Percentiles rank a stretch among this genome's conserved stretches.
Conservation (phyloP, 2,113 vertebrate species). For the Myrmophylax atrothorax region DNA sequence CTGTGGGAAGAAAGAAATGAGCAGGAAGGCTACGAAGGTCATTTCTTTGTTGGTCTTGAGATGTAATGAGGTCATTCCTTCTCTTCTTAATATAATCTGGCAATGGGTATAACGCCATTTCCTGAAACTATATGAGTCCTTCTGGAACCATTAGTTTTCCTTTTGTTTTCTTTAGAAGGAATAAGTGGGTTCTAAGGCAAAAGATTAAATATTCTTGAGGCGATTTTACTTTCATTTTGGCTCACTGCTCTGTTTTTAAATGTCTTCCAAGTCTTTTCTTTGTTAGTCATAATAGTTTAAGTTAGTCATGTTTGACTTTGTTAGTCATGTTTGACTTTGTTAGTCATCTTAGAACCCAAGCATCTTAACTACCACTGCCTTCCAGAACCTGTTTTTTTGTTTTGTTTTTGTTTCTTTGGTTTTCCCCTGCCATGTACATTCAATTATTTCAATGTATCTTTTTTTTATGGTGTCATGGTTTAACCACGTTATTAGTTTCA, state of each 20-base stretch:
- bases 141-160: background rate
- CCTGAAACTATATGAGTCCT: background rate
- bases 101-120: background rate
- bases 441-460: background rate
- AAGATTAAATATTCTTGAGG: background rate
- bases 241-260: background rate
- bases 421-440: background rate
- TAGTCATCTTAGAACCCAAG: background rate
- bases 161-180: background rate
- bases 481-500: background rate
- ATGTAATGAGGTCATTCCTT: background rate
- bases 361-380: background rate
- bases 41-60: background rate
- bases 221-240: background rate
- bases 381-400: background rate
- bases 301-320: no score
- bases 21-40: background rate
- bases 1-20: background rate
- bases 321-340: no score
- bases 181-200: background rate
- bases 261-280: background rate
- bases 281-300: background rate
- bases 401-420: background rate
- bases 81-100: background rate
- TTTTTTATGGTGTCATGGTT: background rate